Base-by-base conservation (phyloP, 2,888 invertebrate genomes). In the Xanthia icteritia region DNA sequence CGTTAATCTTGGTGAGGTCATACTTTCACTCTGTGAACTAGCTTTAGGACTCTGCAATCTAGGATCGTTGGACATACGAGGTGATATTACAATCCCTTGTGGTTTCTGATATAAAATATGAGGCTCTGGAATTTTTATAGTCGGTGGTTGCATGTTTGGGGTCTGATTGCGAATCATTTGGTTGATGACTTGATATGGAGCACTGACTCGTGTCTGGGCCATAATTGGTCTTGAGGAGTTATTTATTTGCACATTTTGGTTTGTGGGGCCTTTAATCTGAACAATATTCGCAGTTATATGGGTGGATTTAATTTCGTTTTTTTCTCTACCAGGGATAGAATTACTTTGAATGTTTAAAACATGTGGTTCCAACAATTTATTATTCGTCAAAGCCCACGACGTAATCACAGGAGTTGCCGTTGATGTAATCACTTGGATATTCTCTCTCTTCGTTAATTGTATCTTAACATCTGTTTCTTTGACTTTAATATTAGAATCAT, bases 81-180 rank as follows among this genome's bases (percentile, higher is more conserved):
- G 97, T 56, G 97, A 96, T 89, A 94, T 96, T 27, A 94, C 95
- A 73, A 95, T 97, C 39, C 92, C 97, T 90, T 90, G 97, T 87
- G 93, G 92, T 90, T 96, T 96, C 88, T 96, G 96, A 88, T 96
- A 96, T 54, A 96, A 86, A 77, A 96, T 92, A 86, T 97, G 96
- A 71, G 95, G 94, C 63, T 97, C 97, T 6, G 98, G 97, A 87
- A 98, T 97, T 88, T 97, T 97, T 27, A 98, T 97, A 1, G 97
- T 97, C 8, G 98, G 97, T 23, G 98, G 97, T 88, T 97, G 98
- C 93, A 97, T 96, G 83, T 96, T 97, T 15, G 94, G 88, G 90
- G 94, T 73, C 77, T 94, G 89, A 60, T 93, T 94, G 80, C 95
- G 93, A 79, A 94, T 95, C 79, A 94, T 93, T 82, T 95, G 96